phyloP scores from a whole-genome alignment of 2,113 vertebrate species.

The Salvelinus sp. region DNA sequence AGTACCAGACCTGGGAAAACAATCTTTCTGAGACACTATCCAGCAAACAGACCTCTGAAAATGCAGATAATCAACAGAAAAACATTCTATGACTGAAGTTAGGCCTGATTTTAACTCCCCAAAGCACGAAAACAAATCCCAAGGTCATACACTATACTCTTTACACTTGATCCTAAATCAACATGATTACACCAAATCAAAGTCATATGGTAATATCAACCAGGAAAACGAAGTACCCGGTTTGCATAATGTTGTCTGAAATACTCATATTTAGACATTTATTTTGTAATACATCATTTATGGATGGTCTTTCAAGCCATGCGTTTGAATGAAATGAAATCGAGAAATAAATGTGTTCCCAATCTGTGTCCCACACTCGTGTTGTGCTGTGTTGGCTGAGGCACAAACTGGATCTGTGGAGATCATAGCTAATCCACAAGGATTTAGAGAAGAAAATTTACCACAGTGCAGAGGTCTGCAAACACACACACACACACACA shows the following conservation, averaged over 20 bases:
- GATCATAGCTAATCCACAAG: slow-evolving; percentile 59
- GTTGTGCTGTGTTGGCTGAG: slow-evolving; percentile 24
- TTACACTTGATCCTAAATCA: background rate
- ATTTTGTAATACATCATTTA: slow-evolving; percentile 41
- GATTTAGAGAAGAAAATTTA: slow-evolving; percentile 46
- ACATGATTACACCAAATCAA: background rate
- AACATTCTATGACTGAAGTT: too few species aligned
- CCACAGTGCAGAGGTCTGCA: slow-evolving; percentile 16
- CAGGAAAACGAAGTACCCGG: background rate
- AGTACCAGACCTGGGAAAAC: too few species aligned
- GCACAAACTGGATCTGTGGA: slow-evolving; percentile 52
- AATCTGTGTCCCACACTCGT: slow-evolving; percentile 4
- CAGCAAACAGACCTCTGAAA: too few species aligned
- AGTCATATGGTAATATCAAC: background rate
- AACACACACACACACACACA: background rate
- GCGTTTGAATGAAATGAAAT: slow-evolving; percentile 38
- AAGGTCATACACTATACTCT: background rate
- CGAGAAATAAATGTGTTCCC: slow-evolving; percentile 35
- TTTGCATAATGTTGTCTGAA: background rate
- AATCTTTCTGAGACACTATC: too few species aligned
- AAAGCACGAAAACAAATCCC: too few species aligned
- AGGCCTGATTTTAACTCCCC: too few species aligned
- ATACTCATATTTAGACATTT: slow-evolving; percentile 17
- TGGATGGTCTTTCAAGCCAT: slow-evolving; percentile 28
- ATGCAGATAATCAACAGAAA: too few species aligned